Percentiles rank a stretch among this genome's conserved stretches.
Conservation (phyloP, 2,888 invertebrate genomes). For the Erebia aethiops region DNA sequence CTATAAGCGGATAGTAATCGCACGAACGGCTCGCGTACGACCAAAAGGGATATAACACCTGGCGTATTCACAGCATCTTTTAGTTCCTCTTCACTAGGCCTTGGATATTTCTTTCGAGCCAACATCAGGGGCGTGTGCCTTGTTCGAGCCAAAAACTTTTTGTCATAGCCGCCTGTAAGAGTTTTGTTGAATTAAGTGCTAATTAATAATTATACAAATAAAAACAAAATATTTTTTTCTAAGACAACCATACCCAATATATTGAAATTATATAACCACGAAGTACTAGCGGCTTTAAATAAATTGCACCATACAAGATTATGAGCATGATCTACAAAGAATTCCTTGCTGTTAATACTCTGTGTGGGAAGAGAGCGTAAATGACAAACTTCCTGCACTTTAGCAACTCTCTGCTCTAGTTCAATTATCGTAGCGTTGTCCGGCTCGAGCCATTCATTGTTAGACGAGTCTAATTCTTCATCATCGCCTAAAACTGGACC, state of each 20-base stretch:
- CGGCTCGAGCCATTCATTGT: conserved; percentile 63
- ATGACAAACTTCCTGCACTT: conserved; percentile 77
- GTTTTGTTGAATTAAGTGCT: neutral
- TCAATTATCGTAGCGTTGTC: conserved; percentile 71
- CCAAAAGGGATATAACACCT: conserved; percentile 85
- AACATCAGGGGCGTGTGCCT: conserved; percentile 85
- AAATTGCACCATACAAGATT: conserved; percentile 89
- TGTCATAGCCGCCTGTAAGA: conserved; percentile 82
- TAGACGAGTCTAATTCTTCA: conserved; percentile 51
- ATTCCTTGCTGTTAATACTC: conserved; percentile 87
- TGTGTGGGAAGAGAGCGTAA: conserved; percentile 57
- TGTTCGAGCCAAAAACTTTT: conserved; percentile 82
- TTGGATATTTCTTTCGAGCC: conserved; percentile 86
- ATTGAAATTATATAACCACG: conserved; percentile 91
- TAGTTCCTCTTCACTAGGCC: conserved; percentile 85
- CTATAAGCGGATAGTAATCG: conserved; percentile 88
- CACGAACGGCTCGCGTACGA: conserved; percentile 89
- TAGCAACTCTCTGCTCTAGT: conserved; percentile 72
- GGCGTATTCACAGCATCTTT: conserved; percentile 82
- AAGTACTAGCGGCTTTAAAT: conserved; percentile 90
- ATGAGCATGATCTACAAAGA: conserved; percentile 86
- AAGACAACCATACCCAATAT: conserved; percentile 79
- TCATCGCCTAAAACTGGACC: conserved; percentile 68
- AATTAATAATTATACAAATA: neutral
- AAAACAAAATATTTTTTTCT: neutral